Evolutionary conservation across 2,113 vertebrate species (phyloP).

Genomic region (Neodon shergylaensis): DNA sequence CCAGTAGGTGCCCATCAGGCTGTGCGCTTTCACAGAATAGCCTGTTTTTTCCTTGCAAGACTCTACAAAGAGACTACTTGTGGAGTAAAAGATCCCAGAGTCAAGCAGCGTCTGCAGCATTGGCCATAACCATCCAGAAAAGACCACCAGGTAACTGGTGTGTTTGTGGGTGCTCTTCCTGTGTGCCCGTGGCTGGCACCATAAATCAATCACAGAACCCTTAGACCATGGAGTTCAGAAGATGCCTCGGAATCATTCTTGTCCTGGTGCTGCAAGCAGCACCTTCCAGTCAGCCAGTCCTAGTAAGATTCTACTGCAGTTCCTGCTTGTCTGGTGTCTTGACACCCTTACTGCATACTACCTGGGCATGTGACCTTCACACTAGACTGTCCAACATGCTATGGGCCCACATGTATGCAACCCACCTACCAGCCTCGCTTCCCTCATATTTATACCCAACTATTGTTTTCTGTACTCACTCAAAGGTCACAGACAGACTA

Average conservation of each 20-base stretch:
- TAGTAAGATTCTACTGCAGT: background rate
- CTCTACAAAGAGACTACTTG: background rate
- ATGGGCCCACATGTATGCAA: accelerated
- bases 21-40: background rate
- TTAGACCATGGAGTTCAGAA: background rate
- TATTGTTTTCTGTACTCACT: background rate
- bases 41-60: background rate
- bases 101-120: background rate
- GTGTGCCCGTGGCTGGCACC: background rate
- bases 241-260: background rate
- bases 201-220: background rate
- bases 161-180: background rate
- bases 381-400: background rate
- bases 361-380: background rate
- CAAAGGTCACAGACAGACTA: background rate
- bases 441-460: background rate
- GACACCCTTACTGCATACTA: accelerated
- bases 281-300: background rate
- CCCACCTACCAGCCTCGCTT: accelerated
- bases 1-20: background rate
- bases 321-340: background rate
- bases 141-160: background rate
- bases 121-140: background rate
- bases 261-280: background rate
- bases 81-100: background rate